Evolutionary conservation across 2,888 invertebrate species (phyloP).

Genomic region (Acrobasis repandana): DNA sequence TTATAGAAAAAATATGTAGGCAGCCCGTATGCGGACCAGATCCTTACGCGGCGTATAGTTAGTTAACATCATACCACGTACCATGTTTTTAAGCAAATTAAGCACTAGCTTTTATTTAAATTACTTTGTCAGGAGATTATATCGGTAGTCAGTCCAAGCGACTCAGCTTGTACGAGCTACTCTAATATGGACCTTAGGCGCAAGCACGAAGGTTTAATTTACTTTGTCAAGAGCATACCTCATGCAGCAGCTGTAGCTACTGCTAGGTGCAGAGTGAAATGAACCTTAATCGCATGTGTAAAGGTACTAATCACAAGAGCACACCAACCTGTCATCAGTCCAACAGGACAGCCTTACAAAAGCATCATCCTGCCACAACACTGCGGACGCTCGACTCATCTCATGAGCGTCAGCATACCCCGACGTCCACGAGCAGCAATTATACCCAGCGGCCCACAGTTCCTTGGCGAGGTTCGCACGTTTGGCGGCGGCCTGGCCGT

Average conservation of each 20-base stretch:
- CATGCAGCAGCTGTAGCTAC: too few relatives aligned
- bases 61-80: too few relatives aligned
- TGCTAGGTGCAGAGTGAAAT: too few relatives aligned
- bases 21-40: too few relatives aligned
- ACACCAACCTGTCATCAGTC: slow-evolving; percentile 38
- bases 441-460: slow-evolving; percentile 88
- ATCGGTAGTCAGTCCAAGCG: too few relatives aligned
- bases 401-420: slow-evolving; percentile 49
- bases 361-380: slow-evolving; percentile 48
- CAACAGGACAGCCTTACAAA: slow-evolving; percentile 48
- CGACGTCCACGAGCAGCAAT: slow-evolving; percentile 46
- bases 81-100: too few relatives aligned
- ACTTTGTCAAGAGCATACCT: background rate
- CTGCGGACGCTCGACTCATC: slow-evolving; percentile 41
- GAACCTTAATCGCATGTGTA: background rate
- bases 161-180: background rate
- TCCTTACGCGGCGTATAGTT: too few relatives aligned
- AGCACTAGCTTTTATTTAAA: too few relatives aligned
- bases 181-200: background rate
- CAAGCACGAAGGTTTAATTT: background rate
- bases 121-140: too few relatives aligned
- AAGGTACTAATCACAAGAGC: slow-evolving; percentile 2
- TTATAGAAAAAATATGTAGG: too few relatives aligned
- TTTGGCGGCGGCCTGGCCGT: slow-evolving; percentile 45
- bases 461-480: slow-evolving; percentile 61